A percentile compares a stretch with the other conserved stretches of the same genome.
phyloP scores from a whole-genome alignment of 1,140 invertebrate species.

The Planococcus citri region DNA sequence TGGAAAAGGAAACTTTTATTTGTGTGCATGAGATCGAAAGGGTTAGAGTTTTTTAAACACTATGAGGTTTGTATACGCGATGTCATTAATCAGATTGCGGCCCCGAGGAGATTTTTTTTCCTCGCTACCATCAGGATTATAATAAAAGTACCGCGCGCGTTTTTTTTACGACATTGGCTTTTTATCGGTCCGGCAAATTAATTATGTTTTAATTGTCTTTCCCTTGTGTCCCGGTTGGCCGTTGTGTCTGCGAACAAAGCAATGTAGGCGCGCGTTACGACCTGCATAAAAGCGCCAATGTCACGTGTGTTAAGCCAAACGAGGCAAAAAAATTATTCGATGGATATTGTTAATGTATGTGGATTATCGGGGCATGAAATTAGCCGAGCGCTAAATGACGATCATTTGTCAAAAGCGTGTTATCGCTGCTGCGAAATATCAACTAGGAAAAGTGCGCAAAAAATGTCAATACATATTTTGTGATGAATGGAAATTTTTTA shows the following conservation, averaged over 20 bases:
- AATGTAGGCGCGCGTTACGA: background rate
- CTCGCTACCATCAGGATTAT: background rate
- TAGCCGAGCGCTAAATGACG: background rate
- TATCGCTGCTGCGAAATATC: background rate
- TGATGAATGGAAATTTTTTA: too few species aligned
- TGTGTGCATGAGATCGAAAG: too few species aligned
- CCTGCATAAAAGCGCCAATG: background rate
- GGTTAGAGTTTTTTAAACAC: too few species aligned
- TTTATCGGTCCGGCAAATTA: background rate
- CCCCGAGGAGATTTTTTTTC: background rate
- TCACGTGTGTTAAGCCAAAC: background rate
- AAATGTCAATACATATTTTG: too few species aligned
- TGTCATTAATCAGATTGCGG: background rate
- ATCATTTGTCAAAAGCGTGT: background rate
- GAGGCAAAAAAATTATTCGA: background rate
- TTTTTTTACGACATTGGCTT: background rate
- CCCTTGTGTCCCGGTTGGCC: background rate
- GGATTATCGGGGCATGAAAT: background rate
- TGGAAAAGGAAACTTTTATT: too few species aligned
- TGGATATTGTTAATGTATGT: background rate
- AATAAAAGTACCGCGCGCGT: background rate
- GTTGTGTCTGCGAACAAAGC: background rate
- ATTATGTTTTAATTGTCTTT: background rate
- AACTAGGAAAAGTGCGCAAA: too few species aligned
- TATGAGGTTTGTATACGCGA: background rate